Evolutionary conservation across 2,888 invertebrate species (phyloP).

Genomic region (Megaustenia siamemsis): DNA sequence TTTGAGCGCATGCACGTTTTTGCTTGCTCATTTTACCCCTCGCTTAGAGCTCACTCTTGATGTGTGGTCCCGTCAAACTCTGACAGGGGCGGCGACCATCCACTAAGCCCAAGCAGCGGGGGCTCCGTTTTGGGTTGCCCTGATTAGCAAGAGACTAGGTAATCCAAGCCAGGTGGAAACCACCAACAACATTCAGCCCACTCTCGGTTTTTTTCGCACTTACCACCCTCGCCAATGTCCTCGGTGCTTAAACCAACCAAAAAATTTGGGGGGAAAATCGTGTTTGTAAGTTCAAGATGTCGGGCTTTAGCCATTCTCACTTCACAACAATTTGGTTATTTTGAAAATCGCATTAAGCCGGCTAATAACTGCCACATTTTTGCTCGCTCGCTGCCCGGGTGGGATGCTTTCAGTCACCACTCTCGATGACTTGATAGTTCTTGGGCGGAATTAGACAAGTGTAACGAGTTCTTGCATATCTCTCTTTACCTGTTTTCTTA

Average conservation of each 20-base stretch:
- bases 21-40: neutral
- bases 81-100: neutral
- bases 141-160: neutral
- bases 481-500: neutral
- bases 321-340: slow-evolving; percentile 12
- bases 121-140: neutral
- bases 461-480: neutral
- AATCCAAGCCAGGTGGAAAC: neutral
- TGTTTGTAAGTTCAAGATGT: slow-evolving; percentile 5
- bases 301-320: neutral
- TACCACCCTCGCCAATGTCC: neutral
- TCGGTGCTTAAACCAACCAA: neutral
- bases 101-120: neutral
- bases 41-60: neutral
- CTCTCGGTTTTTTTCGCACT: too few species aligned
- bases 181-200: neutral
- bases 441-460: neutral
- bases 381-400: neutral
- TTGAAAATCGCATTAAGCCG: slow-evolving; percentile 13
- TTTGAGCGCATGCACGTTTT: neutral
- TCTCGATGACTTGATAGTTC: neutral
- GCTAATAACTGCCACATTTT: slow-evolving; percentile 18
- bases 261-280: neutral
- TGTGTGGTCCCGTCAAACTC: neutral
- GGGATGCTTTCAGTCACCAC: neutral